Conservation (phyloP, 92 coral and sea anemone genomes). For the Umimayanthus kanabou region DNA sequence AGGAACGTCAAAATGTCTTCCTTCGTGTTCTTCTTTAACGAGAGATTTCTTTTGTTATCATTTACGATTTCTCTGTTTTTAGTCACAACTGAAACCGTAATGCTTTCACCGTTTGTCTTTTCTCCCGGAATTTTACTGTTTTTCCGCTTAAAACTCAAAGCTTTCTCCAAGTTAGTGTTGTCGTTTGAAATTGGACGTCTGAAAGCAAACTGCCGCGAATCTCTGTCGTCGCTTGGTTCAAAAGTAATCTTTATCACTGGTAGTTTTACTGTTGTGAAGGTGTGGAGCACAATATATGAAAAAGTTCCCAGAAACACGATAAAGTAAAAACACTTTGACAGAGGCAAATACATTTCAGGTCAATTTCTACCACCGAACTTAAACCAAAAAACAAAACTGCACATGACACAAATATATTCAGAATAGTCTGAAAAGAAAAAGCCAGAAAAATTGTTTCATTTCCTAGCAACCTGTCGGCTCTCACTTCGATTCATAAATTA, state of each 20-base stretch:
- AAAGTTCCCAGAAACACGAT: constrained; percentile 58
- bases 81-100: background rate
- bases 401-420: constrained; percentile 22
- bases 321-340: constrained; percentile 52
- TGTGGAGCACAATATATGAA: constrained; percentile 57
- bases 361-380: background rate
- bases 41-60: background rate
- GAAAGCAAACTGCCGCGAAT: background rate
- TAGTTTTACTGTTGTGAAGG: constrained; percentile 55
- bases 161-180: background rate
- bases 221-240: constrained; percentile 42
- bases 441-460: background rate
- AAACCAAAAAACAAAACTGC: background rate
- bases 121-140: background rate
- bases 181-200: constrained; percentile 9
- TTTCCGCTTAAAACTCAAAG: background rate
- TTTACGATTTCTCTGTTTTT: background rate
- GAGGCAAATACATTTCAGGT: constrained; percentile 45
- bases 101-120: background rate
- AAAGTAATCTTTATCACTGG: constrained; percentile 68
- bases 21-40: background rate
- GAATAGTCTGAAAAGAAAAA: background rate
- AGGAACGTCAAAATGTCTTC: constrained; percentile 49
- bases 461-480: constrained; percentile 23
- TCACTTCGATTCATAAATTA: constrained; percentile 38